Conservation (phyloP, 2,797 vertebrate species). For the Sebastes steindachneri region DNA sequence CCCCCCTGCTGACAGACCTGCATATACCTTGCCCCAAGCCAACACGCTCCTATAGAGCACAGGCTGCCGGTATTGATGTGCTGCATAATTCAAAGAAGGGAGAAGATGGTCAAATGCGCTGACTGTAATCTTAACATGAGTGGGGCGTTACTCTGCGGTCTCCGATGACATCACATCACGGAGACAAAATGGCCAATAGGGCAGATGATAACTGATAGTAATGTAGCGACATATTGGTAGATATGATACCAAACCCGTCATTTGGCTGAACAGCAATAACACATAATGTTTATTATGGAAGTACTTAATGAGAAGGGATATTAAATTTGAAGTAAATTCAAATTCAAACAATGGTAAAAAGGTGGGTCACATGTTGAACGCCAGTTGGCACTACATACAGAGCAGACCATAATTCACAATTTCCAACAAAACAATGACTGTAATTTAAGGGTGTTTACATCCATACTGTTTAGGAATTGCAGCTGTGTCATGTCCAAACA, state of each 20-base stretch:
- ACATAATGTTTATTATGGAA: neutral
- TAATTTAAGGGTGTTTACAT: neutral
- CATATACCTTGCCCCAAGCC: conserved; percentile 46
- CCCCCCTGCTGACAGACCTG: conserved; percentile 32
- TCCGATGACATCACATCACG: neutral
- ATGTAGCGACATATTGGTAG: neutral
- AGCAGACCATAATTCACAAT: neutral
- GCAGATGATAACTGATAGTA: neutral
- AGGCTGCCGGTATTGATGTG: conserved; percentile 26
- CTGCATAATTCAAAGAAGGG: conserved; percentile 58
- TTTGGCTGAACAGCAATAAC: neutral
- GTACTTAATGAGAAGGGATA: neutral
- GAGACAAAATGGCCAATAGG: neutral
- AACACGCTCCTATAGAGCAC: conserved; percentile 51
- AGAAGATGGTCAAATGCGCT: conserved; percentile 21
- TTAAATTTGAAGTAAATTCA: neutral
- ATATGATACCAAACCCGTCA: neutral
- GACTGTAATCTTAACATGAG: conserved; percentile 17
- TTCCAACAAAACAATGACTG: neutral
- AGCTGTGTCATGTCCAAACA: neutral
- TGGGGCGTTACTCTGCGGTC: neutral
- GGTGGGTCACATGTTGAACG: neutral
- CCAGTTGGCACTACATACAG: neutral
- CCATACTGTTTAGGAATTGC: neutral
- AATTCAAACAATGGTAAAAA: neutral